Evolutionary conservation across 2,113 vertebrate genomes (phyloP).

Genomic region (Eretmochelys imbricata): DNA sequence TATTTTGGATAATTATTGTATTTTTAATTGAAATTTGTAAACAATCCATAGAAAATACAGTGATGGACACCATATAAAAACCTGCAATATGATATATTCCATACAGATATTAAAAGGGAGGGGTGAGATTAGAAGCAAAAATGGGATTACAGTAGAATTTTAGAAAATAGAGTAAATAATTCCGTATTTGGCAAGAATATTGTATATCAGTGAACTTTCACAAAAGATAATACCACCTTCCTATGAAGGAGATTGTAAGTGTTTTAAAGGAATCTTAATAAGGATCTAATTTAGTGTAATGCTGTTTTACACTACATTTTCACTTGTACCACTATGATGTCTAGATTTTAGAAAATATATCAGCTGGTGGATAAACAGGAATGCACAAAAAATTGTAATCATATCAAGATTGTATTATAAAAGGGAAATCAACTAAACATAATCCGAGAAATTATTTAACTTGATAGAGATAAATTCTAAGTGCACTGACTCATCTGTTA

Average conservation of each 20-base stretch:
- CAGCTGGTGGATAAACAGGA: not conserved
- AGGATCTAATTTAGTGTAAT: not conserved
- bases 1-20: not conserved
- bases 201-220: not conserved
- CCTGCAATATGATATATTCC: not conserved
- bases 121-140: not conserved
- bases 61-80: not conserved
- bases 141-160: not conserved
- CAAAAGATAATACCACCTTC: not conserved
- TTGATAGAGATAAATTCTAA: not conserved
- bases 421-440: not conserved
- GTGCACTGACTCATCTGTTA: not conserved
- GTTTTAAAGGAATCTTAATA: not conserved
- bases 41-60: not conserved
- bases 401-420: constrained; percentile 1
- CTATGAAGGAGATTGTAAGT: constrained; percentile 1
- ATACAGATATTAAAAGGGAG: not conserved
- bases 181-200: not conserved
- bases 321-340: not conserved
- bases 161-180: not conserved
- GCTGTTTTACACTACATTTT: not conserved
- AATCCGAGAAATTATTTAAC: not conserved
- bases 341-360: not conserved
- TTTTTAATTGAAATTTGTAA: not conserved
- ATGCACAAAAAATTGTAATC: not conserved